phyloP scores from a whole-genome alignment of 1,140 invertebrate genomes.

The Araneus ventricosus region DNA sequence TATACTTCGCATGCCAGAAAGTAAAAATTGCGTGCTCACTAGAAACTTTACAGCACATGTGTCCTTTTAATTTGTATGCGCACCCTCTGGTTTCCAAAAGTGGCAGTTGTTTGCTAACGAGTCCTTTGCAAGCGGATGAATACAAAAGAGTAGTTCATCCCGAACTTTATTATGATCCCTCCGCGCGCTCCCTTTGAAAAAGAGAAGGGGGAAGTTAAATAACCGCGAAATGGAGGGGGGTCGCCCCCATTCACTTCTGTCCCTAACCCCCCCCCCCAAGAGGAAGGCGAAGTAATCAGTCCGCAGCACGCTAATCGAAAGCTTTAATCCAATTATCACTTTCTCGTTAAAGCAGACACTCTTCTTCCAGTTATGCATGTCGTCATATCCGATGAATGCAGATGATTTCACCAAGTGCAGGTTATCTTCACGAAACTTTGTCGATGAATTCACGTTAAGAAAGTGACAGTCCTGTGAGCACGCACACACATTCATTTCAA shows the following conservation, averaged over 20 bases:
- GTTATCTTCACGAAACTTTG: no score
- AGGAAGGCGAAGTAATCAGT: slow-evolving; percentile 27
- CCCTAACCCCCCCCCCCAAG: background rate
- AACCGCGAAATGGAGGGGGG: background rate
- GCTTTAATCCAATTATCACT: slow-evolving; percentile 48
- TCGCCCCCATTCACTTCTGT: background rate
- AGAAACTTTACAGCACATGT: no score
- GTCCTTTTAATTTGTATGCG: background rate
- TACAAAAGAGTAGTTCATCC: slow-evolving; percentile 36
- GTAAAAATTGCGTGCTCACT: no score
- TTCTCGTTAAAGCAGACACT: no score
- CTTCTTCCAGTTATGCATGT: no score
- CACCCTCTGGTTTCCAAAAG: background rate
- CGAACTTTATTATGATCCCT: slow-evolving; percentile 43
- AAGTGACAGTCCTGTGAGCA: no score
- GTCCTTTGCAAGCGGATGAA: slow-evolving; percentile 33
- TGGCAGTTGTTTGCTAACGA: slow-evolving; percentile 54
- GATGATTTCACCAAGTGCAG: no score
- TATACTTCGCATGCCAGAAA: no score
- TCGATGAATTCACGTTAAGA: no score
- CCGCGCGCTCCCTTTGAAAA: background rate
- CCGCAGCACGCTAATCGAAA: slow-evolving; percentile 37
- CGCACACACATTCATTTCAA: no score
- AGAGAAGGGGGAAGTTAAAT: slow-evolving; percentile 17
- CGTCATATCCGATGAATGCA: no score